These are phyloP conservation scores for Oikopleura dioica DNA, from an alignment of 23 tunicate species.

Conservation along the genomic window DNA sequence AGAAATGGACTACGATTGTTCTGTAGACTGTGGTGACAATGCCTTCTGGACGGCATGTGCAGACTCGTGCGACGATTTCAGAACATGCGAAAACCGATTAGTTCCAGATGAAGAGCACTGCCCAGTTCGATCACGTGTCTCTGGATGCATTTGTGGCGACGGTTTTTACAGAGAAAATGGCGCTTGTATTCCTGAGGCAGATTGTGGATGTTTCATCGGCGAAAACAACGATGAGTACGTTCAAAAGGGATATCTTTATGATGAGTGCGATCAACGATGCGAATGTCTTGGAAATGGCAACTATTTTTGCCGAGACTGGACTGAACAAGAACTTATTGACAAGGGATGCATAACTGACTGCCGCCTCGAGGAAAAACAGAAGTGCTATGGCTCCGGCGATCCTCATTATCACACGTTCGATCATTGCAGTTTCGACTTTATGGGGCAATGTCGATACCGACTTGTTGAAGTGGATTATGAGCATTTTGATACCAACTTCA, in stretches of 20 bases:
- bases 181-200: too few relatives aligned
- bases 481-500: neutral
- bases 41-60: conserved; percentile 14
- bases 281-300: too few relatives aligned
- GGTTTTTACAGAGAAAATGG: conserved; percentile 11
- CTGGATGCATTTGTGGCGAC: conserved; percentile 11
- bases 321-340: too few relatives aligned
- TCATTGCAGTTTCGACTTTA: conserved; percentile 27
- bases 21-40: conserved; percentile 10
- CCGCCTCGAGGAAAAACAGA: too few relatives aligned
- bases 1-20: conserved; percentile 9
- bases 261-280: too few relatives aligned
- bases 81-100: conserved; percentile 13
- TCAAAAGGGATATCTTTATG: neutral
- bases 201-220: neutral
- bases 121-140: neutral
- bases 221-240: neutral
- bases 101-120: too few relatives aligned
- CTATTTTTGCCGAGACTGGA: too few relatives aligned
- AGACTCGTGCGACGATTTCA: conserved; percentile 9
- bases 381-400: conserved; percentile 42
- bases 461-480: conserved; percentile 17
- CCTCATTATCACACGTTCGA: conserved; percentile 44
- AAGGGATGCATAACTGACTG: too few relatives aligned
- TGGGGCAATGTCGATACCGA: conserved; percentile 30